These are phyloP conservation scores for Gadus macrocephalus DNA, from an alignment of 2,113 vertebrate genomes.

Conservation along the genomic window DNA sequence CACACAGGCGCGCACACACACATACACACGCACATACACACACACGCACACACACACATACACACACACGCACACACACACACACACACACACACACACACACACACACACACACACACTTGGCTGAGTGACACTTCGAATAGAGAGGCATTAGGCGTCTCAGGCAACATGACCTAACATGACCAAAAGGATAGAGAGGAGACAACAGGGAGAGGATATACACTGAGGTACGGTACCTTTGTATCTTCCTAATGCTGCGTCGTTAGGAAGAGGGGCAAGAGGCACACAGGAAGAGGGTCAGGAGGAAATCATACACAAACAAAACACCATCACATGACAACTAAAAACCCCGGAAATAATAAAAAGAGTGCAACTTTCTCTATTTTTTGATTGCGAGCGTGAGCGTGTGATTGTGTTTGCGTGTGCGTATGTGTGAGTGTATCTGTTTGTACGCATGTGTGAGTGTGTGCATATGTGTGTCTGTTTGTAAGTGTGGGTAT, in stretches of 20 bases:
- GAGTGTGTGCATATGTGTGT: no score
- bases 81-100: neutral
- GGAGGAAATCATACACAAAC: slow-evolving; percentile 34
- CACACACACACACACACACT: neutral
- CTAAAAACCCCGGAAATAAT: neutral
- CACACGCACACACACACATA: neutral
- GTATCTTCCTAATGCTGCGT: slow-evolving; percentile 99
- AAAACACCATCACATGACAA: slow-evolving; percentile 1
- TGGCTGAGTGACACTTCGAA: slow-evolving; percentile 9
- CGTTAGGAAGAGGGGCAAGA: slow-evolving; percentile 74
- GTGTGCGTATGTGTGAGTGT: no score
- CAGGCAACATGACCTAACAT: no score
- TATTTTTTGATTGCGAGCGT: neutral
- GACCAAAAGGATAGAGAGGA: neutral
- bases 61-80: neutral
- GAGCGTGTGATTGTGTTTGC: no score
- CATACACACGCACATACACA: neutral
- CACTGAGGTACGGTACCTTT: slow-evolving; percentile 85
- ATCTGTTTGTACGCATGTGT: no score
- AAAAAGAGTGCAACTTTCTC: neutral
- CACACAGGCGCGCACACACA: neutral
- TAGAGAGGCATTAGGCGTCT: neutral
- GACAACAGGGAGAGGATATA: neutral
- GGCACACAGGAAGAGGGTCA: slow-evolving; percentile 49
- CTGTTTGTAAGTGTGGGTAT: no score